A percentile compares a stretch with the other conserved stretches of the same genome.
phyloP scores from a whole-genome alignment of 2,113 vertebrate species.

The Microtus pennsylvanicus region DNA sequence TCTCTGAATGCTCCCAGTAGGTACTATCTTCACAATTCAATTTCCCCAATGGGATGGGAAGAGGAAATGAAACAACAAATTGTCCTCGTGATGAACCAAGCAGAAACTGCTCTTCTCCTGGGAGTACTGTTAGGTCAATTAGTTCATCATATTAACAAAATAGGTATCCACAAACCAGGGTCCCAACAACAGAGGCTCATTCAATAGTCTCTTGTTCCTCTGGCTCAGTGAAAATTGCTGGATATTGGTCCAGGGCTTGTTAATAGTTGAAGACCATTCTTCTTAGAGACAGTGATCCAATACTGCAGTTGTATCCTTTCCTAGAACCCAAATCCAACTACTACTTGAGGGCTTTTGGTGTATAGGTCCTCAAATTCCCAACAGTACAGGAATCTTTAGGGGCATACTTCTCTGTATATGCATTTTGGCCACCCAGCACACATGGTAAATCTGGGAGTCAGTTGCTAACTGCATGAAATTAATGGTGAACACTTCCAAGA shows the following conservation, averaged over 20 bases:
- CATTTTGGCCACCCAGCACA: background rate
- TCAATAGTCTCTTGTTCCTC: constrained; percentile 67
- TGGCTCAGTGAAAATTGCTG: constrained; percentile 70
- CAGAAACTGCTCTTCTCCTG: constrained; percentile 84
- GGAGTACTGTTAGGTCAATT: constrained; percentile 86
- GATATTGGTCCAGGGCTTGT: background rate
- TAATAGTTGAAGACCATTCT: background rate
- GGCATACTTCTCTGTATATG: background rate
- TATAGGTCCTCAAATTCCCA: background rate
- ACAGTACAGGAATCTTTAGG: background rate
- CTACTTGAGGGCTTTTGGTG: background rate
- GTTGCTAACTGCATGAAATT: background rate
- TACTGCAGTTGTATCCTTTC: background rate
- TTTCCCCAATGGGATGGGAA: constrained; percentile 84
- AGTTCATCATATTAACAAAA: constrained; percentile 85
- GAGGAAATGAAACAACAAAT: constrained; percentile 90
- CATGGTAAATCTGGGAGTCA: background rate
- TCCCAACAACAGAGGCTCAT: constrained; percentile 73
- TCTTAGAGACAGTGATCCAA: background rate
- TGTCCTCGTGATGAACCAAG: constrained; percentile 87
- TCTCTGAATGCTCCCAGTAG: constrained; percentile 86
- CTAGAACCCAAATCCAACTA: background rate
- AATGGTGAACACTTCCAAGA: too few species aligned
- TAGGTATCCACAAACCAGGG: constrained; percentile 79
- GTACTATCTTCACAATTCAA: constrained; percentile 87